phyloP scores from a whole-genome alignment of 1,140 invertebrate species.

The Drosophila nikananu region DNA sequence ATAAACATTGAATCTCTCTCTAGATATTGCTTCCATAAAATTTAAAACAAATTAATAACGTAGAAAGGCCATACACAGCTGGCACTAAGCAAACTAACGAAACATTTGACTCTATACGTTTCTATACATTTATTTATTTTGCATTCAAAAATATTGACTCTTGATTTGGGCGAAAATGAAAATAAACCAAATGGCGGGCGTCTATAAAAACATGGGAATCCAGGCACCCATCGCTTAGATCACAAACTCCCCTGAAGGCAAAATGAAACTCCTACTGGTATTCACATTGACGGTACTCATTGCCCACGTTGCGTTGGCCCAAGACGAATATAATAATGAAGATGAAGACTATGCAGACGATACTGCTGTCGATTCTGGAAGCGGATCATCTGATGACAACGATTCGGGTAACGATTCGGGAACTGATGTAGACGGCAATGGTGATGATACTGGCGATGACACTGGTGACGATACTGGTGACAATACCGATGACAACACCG shows the following conservation, averaged over 20 bases:
- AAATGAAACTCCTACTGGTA: conserved; percentile 37
- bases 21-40: not conserved
- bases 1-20: not conserved
- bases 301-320: conserved; percentile 14
- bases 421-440: not conserved
- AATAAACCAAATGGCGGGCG: not conserved
- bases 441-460: not conserved
- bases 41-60: conserved; percentile 11
- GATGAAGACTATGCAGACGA: not conserved
- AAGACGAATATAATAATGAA: not conserved
- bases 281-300: conserved; percentile 27
- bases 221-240: conserved; percentile 1
- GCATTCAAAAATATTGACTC: conserved; percentile 13
- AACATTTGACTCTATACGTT: conserved; percentile 1
- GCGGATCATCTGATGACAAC: not conserved
- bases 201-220: conserved; percentile 28
- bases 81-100: conserved; percentile 15
- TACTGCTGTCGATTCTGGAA: not conserved
- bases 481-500: not conserved
- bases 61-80: conserved; percentile 19
- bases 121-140: conserved; percentile 5
- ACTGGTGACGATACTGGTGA: not conserved
- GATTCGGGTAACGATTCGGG: not conserved
- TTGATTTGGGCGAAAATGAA: conserved; percentile 6
- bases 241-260: conserved; percentile 15